Percentiles rank a stretch among this genome's conserved stretches.
These are phyloP conservation scores for Scaeva pyrastri DNA, from an alignment of 2,888 invertebrate genomes.

Conservation along the genomic window DNA sequence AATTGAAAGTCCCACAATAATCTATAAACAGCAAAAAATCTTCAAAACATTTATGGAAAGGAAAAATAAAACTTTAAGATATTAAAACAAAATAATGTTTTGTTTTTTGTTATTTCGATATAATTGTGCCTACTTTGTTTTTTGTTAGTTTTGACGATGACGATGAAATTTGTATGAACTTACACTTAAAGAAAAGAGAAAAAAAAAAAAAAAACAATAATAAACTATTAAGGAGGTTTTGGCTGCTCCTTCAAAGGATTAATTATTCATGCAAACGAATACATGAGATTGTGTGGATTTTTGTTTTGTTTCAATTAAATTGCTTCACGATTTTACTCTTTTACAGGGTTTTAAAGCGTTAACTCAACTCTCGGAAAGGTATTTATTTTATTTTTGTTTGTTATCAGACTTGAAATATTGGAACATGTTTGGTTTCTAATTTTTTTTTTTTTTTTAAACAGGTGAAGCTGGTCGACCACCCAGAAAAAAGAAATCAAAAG, in stretches of 20 bases:
- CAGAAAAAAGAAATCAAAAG: slow-evolving; percentile 83
- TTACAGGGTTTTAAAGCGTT: slow-evolving; percentile 58
- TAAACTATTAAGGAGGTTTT: slow-evolving; percentile 23
- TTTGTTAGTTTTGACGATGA: slow-evolving; percentile 48
- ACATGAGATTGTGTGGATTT: slow-evolving; percentile 30
- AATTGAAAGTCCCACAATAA: slow-evolving; percentile 59
- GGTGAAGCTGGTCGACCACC: slow-evolving; percentile 82
- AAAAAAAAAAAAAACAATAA: slow-evolving; percentile 34
- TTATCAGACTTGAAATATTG: background rate
- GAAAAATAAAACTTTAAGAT: slow-evolving; percentile 76
- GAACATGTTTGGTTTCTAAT: background rate
- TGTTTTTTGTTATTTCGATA: slow-evolving; percentile 61
- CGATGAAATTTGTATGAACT: slow-evolving; percentile 33
- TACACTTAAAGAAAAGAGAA: slow-evolving; percentile 36
- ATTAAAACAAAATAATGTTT: slow-evolving; percentile 73
- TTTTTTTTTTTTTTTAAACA: slow-evolving; percentile 59
- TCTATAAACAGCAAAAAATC: slow-evolving; percentile 62
- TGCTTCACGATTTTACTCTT: slow-evolving; percentile 78
- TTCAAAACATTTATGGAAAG: slow-evolving; percentile 70
- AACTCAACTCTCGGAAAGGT: slow-evolving; percentile 75
- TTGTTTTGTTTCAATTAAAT: slow-evolving; percentile 66
- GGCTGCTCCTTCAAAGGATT: slow-evolving; percentile 60
- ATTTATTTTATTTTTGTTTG: slow-evolving; percentile 48
- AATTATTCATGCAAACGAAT: slow-evolving; percentile 3
- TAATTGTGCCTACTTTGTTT: slow-evolving; percentile 23